Evolutionary conservation across 2,888 invertebrate genomes (phyloP).

Genomic region (Pimpla rufipes): DNA sequence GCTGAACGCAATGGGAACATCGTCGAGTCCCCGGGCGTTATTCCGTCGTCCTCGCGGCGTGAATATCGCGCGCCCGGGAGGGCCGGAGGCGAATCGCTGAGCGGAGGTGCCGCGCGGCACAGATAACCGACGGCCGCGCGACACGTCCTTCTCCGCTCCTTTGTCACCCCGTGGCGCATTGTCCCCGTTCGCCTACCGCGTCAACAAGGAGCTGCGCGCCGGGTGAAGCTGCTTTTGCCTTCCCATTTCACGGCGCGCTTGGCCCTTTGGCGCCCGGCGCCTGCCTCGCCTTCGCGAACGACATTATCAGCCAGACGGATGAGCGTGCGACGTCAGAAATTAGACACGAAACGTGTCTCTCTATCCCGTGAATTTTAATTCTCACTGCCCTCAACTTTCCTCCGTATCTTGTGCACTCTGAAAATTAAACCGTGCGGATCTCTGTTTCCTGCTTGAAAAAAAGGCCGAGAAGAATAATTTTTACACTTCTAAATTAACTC

Average conservation of each 20-base stretch:
- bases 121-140: slow-evolving; percentile 68
- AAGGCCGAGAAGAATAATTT: no score
- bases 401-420: not conserved
- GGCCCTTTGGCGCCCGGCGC: slow-evolving; percentile 31
- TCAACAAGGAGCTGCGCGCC: slow-evolving; percentile 24
- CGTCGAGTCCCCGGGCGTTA: slow-evolving; percentile 6
- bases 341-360: slow-evolving; percentile 28
- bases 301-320: slow-evolving; percentile 67
- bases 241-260: slow-evolving; percentile 43
- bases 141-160: slow-evolving; percentile 67
- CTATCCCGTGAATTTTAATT: slow-evolving; percentile 25
- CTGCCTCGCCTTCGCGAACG: slow-evolving; percentile 54
- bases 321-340: slow-evolving; percentile 52
- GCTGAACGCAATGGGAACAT: not conserved
- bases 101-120: slow-evolving; percentile 34
- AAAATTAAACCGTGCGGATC: not conserved
- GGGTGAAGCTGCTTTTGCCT: slow-evolving; percentile 45
- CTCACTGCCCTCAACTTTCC: slow-evolving; percentile 13
- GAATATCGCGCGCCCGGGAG: slow-evolving; percentile 10
- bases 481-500: no score
- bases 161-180: slow-evolving; percentile 60
- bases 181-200: slow-evolving; percentile 50
- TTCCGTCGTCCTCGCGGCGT: slow-evolving; percentile 17
- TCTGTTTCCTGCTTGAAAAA: not conserved
- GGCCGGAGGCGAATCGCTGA: slow-evolving; percentile 49